A percentile compares a stretch with the other conserved stretches of the same genome.
These are phyloP conservation scores for Leptosomus discolor DNA, from an alignment of 2,113 vertebrate species.

Conservation along the genomic window DNA sequence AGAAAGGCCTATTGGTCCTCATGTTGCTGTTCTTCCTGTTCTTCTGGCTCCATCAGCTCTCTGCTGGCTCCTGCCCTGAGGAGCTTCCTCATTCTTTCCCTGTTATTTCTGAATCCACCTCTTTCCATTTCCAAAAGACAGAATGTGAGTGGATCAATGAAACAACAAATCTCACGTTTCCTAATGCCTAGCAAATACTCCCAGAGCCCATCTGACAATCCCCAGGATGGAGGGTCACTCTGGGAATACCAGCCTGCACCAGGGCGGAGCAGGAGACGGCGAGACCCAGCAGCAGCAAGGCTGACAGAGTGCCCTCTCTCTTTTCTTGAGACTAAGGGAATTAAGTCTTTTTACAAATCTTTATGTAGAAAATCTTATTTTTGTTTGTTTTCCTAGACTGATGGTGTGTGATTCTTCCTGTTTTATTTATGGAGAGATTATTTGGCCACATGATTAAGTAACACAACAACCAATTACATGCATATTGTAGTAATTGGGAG, in stretches of 20 bases:
- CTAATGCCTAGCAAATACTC: background rate
- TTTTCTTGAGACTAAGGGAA: background rate
- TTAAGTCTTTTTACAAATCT: background rate
- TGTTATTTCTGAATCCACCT: background rate
- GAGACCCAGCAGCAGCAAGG: background rate
- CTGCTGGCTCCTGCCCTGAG: background rate
- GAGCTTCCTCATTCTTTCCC: constrained; percentile 28
- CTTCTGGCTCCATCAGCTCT: background rate
- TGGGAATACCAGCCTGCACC: background rate
- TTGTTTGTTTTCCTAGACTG: background rate
- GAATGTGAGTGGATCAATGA: background rate
- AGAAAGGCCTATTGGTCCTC: background rate
- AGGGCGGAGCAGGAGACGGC: background rate
- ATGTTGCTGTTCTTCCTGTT: background rate
- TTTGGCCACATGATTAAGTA: constrained; percentile 1
- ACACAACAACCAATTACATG: background rate
- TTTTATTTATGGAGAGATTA: constrained; percentile 30
- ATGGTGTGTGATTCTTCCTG: background rate
- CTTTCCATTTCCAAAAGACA: background rate
- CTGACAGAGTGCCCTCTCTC: background rate
- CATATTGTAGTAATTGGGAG: constrained; percentile 4
- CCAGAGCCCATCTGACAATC: background rate
- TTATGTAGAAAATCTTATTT: background rate
- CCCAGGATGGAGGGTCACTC: background rate
- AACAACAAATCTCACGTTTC: background rate